These are phyloP conservation scores for Rhizomys pruinosus DNA, from an alignment of 2,113 vertebrate genomes.

Conservation along the genomic window DNA sequence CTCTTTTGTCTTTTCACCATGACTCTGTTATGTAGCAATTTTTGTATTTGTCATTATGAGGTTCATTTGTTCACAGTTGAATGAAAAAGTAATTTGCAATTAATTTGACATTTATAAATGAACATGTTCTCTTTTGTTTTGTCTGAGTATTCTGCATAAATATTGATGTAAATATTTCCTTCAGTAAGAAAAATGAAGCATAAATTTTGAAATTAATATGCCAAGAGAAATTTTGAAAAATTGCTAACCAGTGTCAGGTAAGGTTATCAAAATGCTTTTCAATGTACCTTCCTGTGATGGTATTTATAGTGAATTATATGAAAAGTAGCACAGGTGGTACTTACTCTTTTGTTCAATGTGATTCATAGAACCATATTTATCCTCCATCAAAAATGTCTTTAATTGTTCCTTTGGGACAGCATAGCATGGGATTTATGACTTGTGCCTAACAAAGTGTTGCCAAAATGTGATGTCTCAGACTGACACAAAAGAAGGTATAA, in stretches of 20 bases:
- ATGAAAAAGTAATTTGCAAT: constrained; percentile 74
- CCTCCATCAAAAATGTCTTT: background rate
- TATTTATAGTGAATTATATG: background rate
- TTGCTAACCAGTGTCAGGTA: background rate
- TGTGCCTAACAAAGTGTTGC: background rate
- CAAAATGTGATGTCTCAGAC: background rate
- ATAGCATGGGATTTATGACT: background rate
- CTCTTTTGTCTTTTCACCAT: constrained; percentile 22
- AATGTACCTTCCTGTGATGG: background rate
- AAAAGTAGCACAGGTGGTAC: background rate
- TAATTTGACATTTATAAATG: constrained; percentile 75
- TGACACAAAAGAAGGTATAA: background rate
- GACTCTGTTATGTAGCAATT: constrained; percentile 27
- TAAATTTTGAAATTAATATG: constrained; percentile 52
- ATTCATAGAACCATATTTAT: background rate
- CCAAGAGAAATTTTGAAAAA: constrained; percentile 17
- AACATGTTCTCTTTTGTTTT: constrained; percentile 66
- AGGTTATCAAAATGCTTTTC: background rate
- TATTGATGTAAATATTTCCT: constrained; percentile 39
- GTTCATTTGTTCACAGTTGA: constrained; percentile 59
- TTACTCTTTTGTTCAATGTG: background rate
- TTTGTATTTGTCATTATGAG: constrained; percentile 42
- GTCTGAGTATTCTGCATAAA: constrained; percentile 59
- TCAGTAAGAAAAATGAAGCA: constrained; percentile 53
- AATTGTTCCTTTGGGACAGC: background rate